A percentile compares a stretch with the other conserved stretches of the same genome.
These are phyloP conservation scores for Cossypha dichroa DNA, from an alignment of 2,797 vertebrate genomes.

Conservation along the genomic window DNA sequence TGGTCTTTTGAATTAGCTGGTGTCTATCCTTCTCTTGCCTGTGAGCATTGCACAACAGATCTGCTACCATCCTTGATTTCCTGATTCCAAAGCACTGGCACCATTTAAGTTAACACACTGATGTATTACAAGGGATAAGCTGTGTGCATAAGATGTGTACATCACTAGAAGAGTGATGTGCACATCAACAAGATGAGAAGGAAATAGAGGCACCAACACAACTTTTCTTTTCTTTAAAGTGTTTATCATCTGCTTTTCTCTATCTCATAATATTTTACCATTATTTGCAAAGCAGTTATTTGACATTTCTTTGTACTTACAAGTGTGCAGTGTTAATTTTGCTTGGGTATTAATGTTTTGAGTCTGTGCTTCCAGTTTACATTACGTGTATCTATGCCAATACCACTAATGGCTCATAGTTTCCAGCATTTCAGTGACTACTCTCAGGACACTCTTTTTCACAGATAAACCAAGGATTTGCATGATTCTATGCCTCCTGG, in stretches of 20 bases:
- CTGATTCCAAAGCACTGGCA: background rate
- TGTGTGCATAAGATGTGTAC: background rate
- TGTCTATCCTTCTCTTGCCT: background rate
- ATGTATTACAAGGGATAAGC: background rate
- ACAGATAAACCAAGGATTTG: background rate
- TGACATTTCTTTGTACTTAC: background rate
- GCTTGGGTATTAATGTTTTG: background rate
- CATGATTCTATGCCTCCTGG: background rate
- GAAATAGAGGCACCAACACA: background rate
- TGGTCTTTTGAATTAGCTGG: background rate
- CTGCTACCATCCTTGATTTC: background rate
- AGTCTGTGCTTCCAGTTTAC: background rate
- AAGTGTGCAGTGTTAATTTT: background rate
- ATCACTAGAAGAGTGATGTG: background rate
- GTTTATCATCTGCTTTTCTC: background rate
- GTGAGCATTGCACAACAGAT: background rate
- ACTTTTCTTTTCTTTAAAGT: background rate
- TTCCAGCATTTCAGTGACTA: background rate
- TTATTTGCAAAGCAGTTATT: background rate
- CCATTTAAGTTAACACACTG: background rate
- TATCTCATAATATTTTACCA: background rate
- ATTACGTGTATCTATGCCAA: background rate
- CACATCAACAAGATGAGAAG: background rate
- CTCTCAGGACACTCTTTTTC: background rate
- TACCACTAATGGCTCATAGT: background rate